These are phyloP conservation scores for Platysternon megacephalum DNA, from an alignment of 2,113 vertebrate genomes.

Conservation along the genomic window DNA sequence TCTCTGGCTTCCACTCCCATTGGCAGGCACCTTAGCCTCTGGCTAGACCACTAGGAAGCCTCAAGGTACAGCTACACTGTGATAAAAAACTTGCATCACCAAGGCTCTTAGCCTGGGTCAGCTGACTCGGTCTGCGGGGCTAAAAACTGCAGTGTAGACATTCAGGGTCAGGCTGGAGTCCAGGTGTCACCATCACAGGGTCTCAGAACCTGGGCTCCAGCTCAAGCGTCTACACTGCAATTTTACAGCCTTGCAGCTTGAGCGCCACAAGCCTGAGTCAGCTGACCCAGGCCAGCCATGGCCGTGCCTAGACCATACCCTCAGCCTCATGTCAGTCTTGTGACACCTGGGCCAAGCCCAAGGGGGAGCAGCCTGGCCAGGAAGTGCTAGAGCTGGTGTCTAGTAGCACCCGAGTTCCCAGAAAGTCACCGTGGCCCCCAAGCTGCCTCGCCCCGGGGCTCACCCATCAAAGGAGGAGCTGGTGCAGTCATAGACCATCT, in stretches of 20 bases:
- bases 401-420: background rate
- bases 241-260: background rate
- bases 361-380: background rate
- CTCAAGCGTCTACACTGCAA: too few species aligned
- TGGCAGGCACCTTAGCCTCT: too few species aligned
- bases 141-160: background rate
- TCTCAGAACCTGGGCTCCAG: background rate
- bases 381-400: background rate
- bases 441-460: background rate
- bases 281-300: too few species aligned
- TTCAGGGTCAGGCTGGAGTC: too few species aligned
- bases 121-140: background rate
- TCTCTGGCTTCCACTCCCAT: background rate
- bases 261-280: background rate
- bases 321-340: too few species aligned
- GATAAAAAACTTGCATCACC: too few species aligned
- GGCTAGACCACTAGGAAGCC: background rate
- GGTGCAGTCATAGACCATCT: constrained; percentile 99
- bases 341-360: background rate
- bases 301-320: too few species aligned
- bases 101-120: background rate
- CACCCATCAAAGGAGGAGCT: constrained; percentile 99
- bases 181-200: too few species aligned
- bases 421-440: too few species aligned
- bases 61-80: background rate